Evolutionary conservation across 2,797 vertebrate species (phyloP), one percentile per base, ranked within the genome.

Genomic region (Trachops cirrhosus): DNA sequence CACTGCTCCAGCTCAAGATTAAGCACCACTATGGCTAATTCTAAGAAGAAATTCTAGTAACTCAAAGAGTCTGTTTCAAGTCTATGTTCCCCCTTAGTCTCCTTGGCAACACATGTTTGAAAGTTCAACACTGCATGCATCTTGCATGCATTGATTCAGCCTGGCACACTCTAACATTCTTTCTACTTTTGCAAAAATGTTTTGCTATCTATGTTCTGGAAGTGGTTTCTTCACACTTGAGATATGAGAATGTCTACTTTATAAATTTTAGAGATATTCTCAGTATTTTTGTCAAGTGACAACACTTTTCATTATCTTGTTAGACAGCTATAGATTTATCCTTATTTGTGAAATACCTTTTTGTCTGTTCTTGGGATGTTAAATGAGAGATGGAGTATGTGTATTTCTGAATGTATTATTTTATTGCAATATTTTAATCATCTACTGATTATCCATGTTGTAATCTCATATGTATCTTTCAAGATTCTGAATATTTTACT

Each of bases 91-190:
- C 50, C 52, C 59, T 93, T 92, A 93, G 68, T 96, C 44, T 26
- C 52, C 93, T 95, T 97, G 92, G 85, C 93, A 84, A 93, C 89
- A 71, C 57, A 79, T 37, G n/a, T 83, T 94, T 75, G 54, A 67
- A 93, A 91, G 32, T 74, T 83, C 71, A 41, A 68, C 48, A 48
- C 3, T 84, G 3, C 39, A 32, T 83, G 3, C 39, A 32, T 79
- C 52, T 48, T n/a, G n/a, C 3, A 32, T 50, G 73, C 41, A 12
- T 26, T 41, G 41, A 85, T 34, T 74, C 70, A 68, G 10, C 19
- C 5, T 34, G 26, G 26, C 8, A 11, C 0, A 29, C 16, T 41
- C 62, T 50, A 41, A 39, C 1, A 9, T 6, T 37, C 11, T 24
- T 64, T 7, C 7, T 62, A 2, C 11, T 39, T 91, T 34, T 41